Percentiles rank a stretch among this genome's conserved stretches.
Evolutionary conservation across 2,113 vertebrate species (phyloP).

Genomic region (Elanoides forficatus): DNA sequence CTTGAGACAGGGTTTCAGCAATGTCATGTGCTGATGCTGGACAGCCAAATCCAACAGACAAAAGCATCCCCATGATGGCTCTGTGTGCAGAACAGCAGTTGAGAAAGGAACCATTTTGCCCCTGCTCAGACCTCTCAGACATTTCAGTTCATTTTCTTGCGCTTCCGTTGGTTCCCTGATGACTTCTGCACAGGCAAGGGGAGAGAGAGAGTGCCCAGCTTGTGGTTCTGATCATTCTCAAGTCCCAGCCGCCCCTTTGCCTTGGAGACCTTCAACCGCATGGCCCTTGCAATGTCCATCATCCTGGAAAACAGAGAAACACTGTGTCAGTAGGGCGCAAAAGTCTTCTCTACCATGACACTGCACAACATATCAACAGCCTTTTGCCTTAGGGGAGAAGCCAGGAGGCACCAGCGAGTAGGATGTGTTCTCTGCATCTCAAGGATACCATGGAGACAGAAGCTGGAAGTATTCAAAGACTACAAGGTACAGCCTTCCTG

Average conservation of each 20-base stretch:
- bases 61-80: background rate
- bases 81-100: rapidly evolving
- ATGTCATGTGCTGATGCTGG: background rate
- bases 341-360: rapidly evolving
- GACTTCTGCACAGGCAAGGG: conserved; percentile 79
- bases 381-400: background rate
- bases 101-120: background rate
- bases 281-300: conserved; percentile 85
- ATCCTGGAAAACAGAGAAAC: conserved; percentile 56
- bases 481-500: background rate
- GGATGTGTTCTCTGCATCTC: no score
- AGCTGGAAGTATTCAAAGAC: background rate
- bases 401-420: background rate
- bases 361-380: rapidly evolving
- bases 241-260: background rate
- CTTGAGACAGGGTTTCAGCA: background rate
- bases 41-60: background rate
- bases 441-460: background rate
- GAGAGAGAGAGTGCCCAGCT: conserved; percentile 76
- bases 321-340: rapidly evolving
- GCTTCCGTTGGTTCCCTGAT: conserved; percentile 59
- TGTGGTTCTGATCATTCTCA: conserved; percentile 68
- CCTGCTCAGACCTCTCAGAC: background rate
- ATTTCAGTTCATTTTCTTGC: conserved; percentile 74
- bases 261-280: conserved; percentile 84